Conservation (phyloP, 2,113 vertebrate species). For the Xenopus borealis region DNA sequence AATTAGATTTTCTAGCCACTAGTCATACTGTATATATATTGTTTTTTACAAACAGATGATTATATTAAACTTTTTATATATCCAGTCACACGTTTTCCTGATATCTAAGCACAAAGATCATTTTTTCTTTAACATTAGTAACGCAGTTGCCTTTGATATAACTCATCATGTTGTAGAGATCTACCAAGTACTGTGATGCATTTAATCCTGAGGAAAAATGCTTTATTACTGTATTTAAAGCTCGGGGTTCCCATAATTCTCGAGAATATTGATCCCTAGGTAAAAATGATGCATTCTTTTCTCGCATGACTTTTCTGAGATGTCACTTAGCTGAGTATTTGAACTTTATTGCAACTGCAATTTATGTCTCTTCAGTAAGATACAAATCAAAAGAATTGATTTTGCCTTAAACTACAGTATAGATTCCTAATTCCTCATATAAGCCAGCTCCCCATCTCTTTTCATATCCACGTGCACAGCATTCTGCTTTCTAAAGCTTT, state of each 20-base stretch:
- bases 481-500: too few species aligned
- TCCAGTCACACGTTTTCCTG: too few species aligned
- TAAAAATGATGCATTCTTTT: not conserved
- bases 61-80: too few species aligned
- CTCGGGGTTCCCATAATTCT: not conserved
- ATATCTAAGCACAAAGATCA: too few species aligned
- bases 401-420: constrained; percentile 1
- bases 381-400: constrained; percentile 6
- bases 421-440: not conserved
- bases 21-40: too few species aligned
- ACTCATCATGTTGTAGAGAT: not conserved
- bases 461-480: not conserved
- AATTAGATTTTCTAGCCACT: too few species aligned
- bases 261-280: not conserved
- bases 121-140: too few species aligned
- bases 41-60: too few species aligned
- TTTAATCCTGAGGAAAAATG: not conserved
- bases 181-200: not conserved
- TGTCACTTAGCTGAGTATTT: not conserved
- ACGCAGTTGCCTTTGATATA: not conserved
- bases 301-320: not conserved
- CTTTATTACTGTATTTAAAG: constrained; percentile 1
- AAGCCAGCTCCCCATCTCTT: not conserved
- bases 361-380: not conserved
- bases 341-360: constrained; percentile 1